phyloP scores from a whole-genome alignment of 2,888 invertebrate genomes.

The Rhodophaea formosa region DNA sequence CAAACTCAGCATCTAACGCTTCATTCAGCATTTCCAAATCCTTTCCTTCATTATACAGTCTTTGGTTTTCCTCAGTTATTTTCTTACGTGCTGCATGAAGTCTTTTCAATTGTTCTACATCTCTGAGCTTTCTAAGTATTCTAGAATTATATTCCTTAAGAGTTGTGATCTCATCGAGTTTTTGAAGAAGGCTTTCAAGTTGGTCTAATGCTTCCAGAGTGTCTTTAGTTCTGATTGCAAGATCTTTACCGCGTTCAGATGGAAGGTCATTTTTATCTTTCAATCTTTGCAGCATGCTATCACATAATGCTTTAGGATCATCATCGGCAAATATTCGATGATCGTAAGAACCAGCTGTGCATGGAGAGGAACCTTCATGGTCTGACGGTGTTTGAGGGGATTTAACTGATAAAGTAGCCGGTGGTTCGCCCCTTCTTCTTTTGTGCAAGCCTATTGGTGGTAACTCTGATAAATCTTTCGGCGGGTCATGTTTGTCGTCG shows the following conservation, averaged over 20 bases:
- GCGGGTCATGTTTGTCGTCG: slow-evolving; percentile 38
- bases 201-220: slow-evolving; percentile 88
- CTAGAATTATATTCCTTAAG: slow-evolving; percentile 87
- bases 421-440: slow-evolving; percentile 68
- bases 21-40: slow-evolving; percentile 70
- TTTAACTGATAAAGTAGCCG: slow-evolving; percentile 64
- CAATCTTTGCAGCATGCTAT: slow-evolving; percentile 64
- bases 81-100: slow-evolving; percentile 82
- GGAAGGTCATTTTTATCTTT: slow-evolving; percentile 67
- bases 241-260: slow-evolving; percentile 77
- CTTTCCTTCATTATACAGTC: slow-evolving; percentile 55
- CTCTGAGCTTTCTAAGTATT: slow-evolving; percentile 84
- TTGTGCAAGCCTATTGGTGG: slow-evolving; percentile 70
- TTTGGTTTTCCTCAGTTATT: slow-evolving; percentile 66
- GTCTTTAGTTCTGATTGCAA: slow-evolving; percentile 80
- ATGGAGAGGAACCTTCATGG: slow-evolving; percentile 69
- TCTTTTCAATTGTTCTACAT: slow-evolving; percentile 86
- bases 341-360: slow-evolving; percentile 65
- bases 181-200: slow-evolving; percentile 87
- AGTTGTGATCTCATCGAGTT: slow-evolving; percentile 88
- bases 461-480: slow-evolving; percentile 57
- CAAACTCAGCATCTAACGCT: slow-evolving; percentile 80
- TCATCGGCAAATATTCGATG: slow-evolving; percentile 52
- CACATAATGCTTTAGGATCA: slow-evolving; percentile 62
- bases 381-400: slow-evolving; percentile 65